phyloP scores from a whole-genome alignment of 2,113 vertebrate species.

The Scalopus aquaticus region DNA sequence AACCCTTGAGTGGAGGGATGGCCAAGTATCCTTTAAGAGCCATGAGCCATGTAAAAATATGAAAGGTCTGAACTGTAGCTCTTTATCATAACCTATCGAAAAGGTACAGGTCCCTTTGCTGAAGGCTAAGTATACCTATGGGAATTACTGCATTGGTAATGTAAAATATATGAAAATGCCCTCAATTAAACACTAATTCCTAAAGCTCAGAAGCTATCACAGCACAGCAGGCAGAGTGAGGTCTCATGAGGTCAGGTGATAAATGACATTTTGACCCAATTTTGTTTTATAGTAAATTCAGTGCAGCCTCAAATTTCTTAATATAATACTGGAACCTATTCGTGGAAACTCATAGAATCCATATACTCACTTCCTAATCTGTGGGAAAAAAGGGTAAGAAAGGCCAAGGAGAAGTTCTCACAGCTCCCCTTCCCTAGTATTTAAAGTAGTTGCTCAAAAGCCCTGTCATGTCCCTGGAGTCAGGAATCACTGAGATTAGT shows the following conservation, averaged over 20 bases:
- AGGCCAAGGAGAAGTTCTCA: not conserved
- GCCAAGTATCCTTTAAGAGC: not conserved
- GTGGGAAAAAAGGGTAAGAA: not conserved
- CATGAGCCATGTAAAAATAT: not conserved
- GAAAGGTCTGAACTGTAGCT: not conserved
- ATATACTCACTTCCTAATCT: not conserved
- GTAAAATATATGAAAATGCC: too few relatives aligned
- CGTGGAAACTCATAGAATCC: not conserved
- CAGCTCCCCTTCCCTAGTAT: too few relatives aligned
- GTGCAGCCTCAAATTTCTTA: not conserved
- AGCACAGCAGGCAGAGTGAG: not conserved
- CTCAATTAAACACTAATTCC: conserved; percentile 31
- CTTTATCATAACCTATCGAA: not conserved
- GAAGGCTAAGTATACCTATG: not conserved
- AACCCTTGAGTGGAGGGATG: not conserved
- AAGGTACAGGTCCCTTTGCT: not conserved
- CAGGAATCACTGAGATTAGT: not conserved
- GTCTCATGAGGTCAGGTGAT: not conserved
- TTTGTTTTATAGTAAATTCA: conserved; percentile 18
- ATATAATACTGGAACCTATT: not conserved
- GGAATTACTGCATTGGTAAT: not conserved
- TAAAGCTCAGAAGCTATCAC: not conserved
- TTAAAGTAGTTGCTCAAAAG: not conserved
- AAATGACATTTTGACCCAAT: conserved; percentile 26
- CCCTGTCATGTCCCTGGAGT: not conserved